These are phyloP conservation scores for Rotaria macrura DNA, from an alignment of 2,888 invertebrate species.

Conservation along the genomic window DNA sequence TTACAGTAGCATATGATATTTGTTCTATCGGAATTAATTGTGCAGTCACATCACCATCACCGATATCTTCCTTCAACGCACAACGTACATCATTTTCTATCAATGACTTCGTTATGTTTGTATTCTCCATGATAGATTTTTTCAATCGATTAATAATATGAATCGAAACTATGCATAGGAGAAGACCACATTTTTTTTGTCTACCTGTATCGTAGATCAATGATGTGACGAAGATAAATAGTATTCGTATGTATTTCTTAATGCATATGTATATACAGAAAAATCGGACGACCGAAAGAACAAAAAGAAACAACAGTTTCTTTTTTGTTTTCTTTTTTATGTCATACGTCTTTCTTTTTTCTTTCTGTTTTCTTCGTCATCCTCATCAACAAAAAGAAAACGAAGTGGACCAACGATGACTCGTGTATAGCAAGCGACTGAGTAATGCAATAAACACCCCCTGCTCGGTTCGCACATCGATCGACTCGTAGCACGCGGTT, in stretches of 20 bases:
- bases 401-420: background rate
- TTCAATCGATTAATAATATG: no score
- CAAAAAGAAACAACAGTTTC: background rate
- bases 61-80: background rate
- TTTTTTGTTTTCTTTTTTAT: background rate
- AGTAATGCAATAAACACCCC: background rate
- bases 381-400: background rate
- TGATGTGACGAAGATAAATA: background rate
- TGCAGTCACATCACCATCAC: background rate
- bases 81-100: background rate
- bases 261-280: background rate
- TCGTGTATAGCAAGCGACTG: background rate
- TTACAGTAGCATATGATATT: background rate
- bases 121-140: background rate
- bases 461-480: background rate
- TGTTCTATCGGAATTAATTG: background rate
- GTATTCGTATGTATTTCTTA: background rate
- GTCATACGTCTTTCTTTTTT: background rate
- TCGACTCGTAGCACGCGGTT: background rate
- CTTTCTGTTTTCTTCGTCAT: background rate
- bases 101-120: background rate
- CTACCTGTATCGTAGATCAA: background rate
- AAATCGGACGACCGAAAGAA: background rate
- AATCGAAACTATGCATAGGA: background rate
- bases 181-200: background rate